phyloP scores from a whole-genome alignment of 2,797 vertebrate genomes.

The Darevskia mixta region DNA sequence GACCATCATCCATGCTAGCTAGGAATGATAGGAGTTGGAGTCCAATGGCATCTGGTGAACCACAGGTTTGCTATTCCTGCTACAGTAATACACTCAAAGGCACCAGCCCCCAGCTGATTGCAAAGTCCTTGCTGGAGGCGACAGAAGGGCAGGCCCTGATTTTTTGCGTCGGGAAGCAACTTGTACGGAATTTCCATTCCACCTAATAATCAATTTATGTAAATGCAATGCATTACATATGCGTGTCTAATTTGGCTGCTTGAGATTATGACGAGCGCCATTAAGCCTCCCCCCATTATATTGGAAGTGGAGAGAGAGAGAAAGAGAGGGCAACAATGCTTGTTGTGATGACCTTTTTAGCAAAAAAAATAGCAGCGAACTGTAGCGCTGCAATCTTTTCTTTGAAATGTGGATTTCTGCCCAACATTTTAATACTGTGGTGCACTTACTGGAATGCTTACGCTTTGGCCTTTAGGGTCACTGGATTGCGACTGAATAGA shows the following conservation, averaged over 20 bases:
- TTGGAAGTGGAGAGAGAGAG: constrained; percentile 31
- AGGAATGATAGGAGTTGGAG: too few relatives aligned
- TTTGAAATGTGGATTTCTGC: constrained; percentile 24
- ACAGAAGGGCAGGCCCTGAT: not conserved
- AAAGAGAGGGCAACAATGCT: not conserved
- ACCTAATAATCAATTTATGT: constrained; percentile 69
- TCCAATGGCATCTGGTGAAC: too few relatives aligned
- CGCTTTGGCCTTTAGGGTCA: not conserved
- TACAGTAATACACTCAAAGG: not conserved
- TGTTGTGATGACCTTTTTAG: constrained; percentile 61
- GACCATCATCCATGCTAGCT: too few relatives aligned
- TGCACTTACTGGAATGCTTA: constrained; percentile 25
- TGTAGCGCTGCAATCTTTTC: not conserved
- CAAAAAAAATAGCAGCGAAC: constrained; percentile 25
- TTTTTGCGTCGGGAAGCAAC: constrained; percentile 10
- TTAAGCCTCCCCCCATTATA: constrained; percentile 54
- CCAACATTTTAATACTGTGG: constrained; percentile 22
- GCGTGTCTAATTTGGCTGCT: constrained; percentile 61
- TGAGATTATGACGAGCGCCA: constrained; percentile 62
- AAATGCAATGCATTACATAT: constrained; percentile 66
- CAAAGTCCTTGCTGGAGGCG: constrained; percentile 50
- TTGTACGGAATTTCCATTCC: constrained; percentile 40
- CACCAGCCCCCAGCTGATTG: not conserved
- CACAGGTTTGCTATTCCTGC: too few relatives aligned
- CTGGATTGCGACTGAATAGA: constrained; percentile 4